Evolutionary conservation across 1,140 invertebrate species (phyloP), one percentile per base, ranked within the genome.

Genomic region (Drosophila azteca): DNA sequence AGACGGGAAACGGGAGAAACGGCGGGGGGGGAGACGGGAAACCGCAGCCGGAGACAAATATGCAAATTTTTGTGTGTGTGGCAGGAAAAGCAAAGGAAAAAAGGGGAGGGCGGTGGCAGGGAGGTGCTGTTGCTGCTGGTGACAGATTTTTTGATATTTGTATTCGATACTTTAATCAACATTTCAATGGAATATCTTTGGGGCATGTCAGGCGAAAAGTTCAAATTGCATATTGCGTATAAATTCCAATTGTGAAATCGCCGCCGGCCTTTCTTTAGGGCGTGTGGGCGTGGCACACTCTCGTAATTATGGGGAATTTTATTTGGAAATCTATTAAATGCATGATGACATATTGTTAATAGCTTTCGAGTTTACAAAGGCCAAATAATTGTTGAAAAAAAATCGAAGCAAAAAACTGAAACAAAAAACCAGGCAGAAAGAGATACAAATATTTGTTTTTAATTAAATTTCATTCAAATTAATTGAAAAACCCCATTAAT

Each of bases 381-480:
- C 41, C 49, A 4, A 60, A 50, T 7, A 15, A 24, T 35, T 11
- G 9, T 35, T 35, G 9, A 9, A 41, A 53, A 48, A 68, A 53
- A 48, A 68, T 44, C 49, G 26, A 17, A 22, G 61, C 63, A 69
- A 68, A 69, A 69, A 39, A 13, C 35, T 67, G 55, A 31, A 24
- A 11, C 35, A 26, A 43, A 29, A 15, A 29, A 24, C 2, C 17
- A 26, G 9, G 44, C 41, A 17, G 26, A 54, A 72, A 72, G 24
- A 51, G 24, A 51, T 24, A 45, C 46, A 71, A 72, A 62, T 39
- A 39, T 77, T 77, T 76, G 73, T 64, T 76, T 77, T 77, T 77
- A 77, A 77, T 77, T 77, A 77, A 77, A 76, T 77, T 68, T 64
- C 72, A 77, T 77, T 77, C 64, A 63, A 76, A 76, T 77, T 76